phyloP scores from a whole-genome alignment of 2,888 invertebrate species.

The Nomada ruficornis region DNA sequence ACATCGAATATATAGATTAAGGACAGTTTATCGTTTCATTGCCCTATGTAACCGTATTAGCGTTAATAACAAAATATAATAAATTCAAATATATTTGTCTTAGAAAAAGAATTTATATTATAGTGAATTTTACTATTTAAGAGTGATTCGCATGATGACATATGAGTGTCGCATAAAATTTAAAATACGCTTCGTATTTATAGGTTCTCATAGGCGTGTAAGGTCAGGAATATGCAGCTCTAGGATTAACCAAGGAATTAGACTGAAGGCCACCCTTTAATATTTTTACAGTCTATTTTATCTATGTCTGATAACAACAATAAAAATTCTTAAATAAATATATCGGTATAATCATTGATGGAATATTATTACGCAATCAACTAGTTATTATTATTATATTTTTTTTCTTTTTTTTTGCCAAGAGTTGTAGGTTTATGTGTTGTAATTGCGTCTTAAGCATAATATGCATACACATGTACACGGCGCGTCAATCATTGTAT shows the following conservation, averaged over 20 bases:
- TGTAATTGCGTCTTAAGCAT: conserved; percentile 75
- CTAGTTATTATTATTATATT: conserved; percentile 67
- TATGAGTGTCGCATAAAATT: conserved; percentile 64
- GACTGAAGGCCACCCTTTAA: conserved; percentile 83
- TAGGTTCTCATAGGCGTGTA: conserved; percentile 64
- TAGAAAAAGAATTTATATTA: conserved; percentile 77
- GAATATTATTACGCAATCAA: conserved; percentile 82
- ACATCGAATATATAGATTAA: conserved; percentile 61
- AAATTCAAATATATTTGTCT: conserved; percentile 75
- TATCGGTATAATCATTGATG: conserved; percentile 81
- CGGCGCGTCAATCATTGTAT: conserved; percentile 74
- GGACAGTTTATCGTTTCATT: conserved; percentile 51
- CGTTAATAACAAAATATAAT: conserved; percentile 77
- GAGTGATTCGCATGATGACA: conserved; percentile 60
- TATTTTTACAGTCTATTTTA: conserved; percentile 83
- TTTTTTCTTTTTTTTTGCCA: conserved; percentile 53
- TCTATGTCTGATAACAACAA: conserved; percentile 83
- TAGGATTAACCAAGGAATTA: conserved; percentile 83
- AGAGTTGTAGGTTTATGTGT: conserved; percentile 66
- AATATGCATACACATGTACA: conserved; percentile 81
- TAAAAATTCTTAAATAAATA: conserved; percentile 84
- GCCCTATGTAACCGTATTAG: conserved; percentile 56
- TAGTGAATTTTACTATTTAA: conserved; percentile 67
- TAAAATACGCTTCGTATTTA: conserved; percentile 60
- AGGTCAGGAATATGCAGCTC: conserved; percentile 78